Percentiles rank a stretch among this genome's conserved stretches.
These are phyloP conservation scores for Epicauta chinensis DNA, from an alignment of 1,140 invertebrate species.

Conservation along the genomic window DNA sequence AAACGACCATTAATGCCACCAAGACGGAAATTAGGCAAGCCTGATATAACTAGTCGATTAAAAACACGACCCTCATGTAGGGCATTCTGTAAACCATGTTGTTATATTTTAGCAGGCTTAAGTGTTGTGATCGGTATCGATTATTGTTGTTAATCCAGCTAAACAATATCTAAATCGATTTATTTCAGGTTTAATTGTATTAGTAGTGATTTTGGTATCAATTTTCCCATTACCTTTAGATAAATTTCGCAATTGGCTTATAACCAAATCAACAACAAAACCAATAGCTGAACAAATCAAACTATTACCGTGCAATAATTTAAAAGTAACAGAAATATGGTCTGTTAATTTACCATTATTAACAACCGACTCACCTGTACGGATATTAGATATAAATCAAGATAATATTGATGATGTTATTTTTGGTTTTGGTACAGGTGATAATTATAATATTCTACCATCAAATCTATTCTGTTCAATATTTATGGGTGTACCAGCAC, in stretches of 20 bases:
- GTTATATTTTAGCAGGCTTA: constrained; percentile 54
- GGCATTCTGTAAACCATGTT: constrained; percentile 53
- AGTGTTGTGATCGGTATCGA: constrained; percentile 45
- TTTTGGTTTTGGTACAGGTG: constrained; percentile 63
- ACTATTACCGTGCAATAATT: constrained; percentile 60
- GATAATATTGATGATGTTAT: constrained; percentile 71
- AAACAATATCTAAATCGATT: neutral
- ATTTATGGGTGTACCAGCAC: constrained; percentile 55
- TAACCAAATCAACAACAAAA: constrained; percentile 26
- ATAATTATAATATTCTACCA: constrained; percentile 32
- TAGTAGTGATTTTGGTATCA: constrained; percentile 60
- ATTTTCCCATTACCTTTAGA: constrained; percentile 56
- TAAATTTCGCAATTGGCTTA: constrained; percentile 53
- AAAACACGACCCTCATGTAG: constrained; percentile 49
- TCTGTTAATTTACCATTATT: constrained; percentile 64
- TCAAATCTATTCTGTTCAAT: constrained; percentile 53
- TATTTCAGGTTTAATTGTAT: constrained; percentile 49
- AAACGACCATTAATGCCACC: constrained; percentile 71
- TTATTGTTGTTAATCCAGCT: neutral
- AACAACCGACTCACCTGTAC: constrained; percentile 67
- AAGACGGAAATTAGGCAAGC: constrained; percentile 50
- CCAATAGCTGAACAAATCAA: constrained; percentile 29
- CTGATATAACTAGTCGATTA: constrained; percentile 43
- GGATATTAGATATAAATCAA: constrained; percentile 64
- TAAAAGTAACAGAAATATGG: constrained; percentile 66